A percentile compares a stretch with the other conserved stretches of the same genome.
These are phyloP conservation scores for Sialis fuliginosa DNA, from an alignment of 2,888 invertebrate species.

Conservation along the genomic window DNA sequence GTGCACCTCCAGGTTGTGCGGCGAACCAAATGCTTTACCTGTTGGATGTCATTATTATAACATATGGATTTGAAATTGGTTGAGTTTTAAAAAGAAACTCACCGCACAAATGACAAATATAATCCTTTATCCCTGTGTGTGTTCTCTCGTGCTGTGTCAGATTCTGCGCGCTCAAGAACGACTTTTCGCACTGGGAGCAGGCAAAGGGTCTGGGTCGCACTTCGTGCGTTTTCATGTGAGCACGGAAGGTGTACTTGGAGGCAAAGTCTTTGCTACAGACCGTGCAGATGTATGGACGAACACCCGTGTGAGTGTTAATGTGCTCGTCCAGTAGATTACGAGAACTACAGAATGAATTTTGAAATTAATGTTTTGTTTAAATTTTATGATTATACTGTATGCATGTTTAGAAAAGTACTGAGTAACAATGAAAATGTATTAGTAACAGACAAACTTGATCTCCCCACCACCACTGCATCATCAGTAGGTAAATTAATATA, in stretches of 20 bases:
- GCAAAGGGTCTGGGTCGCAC: conserved; percentile 49
- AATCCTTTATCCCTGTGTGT: conserved; percentile 52
- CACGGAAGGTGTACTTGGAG: conserved; percentile 59
- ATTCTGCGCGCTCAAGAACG: conserved; percentile 62
- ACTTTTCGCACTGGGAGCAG: conserved; percentile 48
- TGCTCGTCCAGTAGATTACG: conserved; percentile 54
- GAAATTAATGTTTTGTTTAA: no score
- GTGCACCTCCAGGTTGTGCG: conserved; percentile 60
- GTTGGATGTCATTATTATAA: conserved; percentile 3
- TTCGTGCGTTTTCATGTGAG: conserved; percentile 57
- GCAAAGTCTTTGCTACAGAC: conserved; percentile 57
- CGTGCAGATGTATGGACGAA: conserved; percentile 45
- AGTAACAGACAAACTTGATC: no score
- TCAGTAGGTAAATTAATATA: no score
- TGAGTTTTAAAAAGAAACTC: conserved; percentile 26
- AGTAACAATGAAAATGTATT: no score
- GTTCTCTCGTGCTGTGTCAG: conserved; percentile 57
- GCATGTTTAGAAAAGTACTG: no score
- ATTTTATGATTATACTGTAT: no score
- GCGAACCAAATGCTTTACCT: conserved; percentile 60
- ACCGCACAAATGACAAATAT: conserved; percentile 49
- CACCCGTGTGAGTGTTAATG: conserved; percentile 49
- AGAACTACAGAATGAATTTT: conserved; percentile 35
- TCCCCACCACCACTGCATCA: no score
- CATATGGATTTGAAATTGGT: no score